These are phyloP conservation scores for Leptopilina drosophilae DNA, from an alignment of 2,888 invertebrate genomes.

Conservation along the genomic window DNA sequence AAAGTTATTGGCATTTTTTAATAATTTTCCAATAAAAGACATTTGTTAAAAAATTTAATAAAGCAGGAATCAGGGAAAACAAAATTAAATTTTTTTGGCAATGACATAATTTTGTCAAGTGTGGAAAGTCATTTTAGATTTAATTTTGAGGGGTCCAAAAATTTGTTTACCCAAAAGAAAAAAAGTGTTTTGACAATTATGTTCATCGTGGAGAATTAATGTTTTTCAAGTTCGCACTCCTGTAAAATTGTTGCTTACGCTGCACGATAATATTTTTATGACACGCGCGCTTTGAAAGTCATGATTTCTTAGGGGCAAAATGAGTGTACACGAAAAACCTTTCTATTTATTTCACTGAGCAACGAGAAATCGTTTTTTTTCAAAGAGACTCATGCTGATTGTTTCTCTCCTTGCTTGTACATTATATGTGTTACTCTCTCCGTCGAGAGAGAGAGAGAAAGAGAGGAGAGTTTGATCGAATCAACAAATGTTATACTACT, in stretches of 20 bases:
- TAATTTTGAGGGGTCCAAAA: no score
- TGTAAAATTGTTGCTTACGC: conserved; percentile 19
- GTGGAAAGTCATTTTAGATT: no score
- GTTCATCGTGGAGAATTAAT: conserved; percentile 1
- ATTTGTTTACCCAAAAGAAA: no score
- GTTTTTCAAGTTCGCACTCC: conserved; percentile 22
- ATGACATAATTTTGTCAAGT: no score
- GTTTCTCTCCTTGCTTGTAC: conserved; percentile 30
- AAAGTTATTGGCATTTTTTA: no score
- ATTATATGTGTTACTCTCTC: conserved; percentile 35
- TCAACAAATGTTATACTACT: conserved; percentile 63
- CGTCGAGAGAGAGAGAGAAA: conserved; percentile 33
- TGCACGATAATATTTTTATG: conserved; percentile 37
- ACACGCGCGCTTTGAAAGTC: conserved; percentile 17
- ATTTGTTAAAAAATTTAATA: no score
- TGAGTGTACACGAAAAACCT: conserved; percentile 39
- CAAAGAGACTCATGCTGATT: conserved; percentile 33
- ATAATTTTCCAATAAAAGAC: no score
- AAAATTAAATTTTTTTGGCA: no score
- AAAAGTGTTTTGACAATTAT: no score
- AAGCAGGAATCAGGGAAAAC: no score
- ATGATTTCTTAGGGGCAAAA: conserved; percentile 31
- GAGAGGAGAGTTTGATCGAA: conserved; percentile 61
- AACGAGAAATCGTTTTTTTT: conserved; percentile 38
- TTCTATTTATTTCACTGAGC: conserved; percentile 38